Evolutionary conservation across 1,140 invertebrate species (phyloP), one percentile per base, ranked within the genome.

Genomic region (Orius laevigatus): DNA sequence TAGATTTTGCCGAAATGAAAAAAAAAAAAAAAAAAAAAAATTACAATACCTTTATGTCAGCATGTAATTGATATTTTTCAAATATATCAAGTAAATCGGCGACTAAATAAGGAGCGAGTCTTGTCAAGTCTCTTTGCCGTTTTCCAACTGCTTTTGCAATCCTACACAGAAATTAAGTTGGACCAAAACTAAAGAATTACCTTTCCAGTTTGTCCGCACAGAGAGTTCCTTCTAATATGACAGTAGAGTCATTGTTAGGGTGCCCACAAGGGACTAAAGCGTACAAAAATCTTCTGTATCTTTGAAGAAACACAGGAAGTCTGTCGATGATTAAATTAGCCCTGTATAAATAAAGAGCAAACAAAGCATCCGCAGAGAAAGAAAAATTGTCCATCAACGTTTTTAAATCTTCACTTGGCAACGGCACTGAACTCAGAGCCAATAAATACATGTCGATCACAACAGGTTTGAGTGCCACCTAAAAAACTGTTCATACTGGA

Each of bases 31-130:
- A 39, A 39, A 48, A 2, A 53, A 43, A 44, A 41, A 38, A 32
- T 45, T 50, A 5, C n/a, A 33, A 38, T 63, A 70, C 68, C 58
- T 70, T 70, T n/a, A 70, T 52, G 48, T 55, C 58, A 36, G 54
- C 53, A 46, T 63, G 59, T 49, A 69, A 49, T 43, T 56, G 60
- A 19, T 53, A 57, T 53, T 60, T 59, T 16, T 65, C 61, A 58
- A 67, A 64, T 14, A 65, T 57, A 54, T 59, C 53, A 8, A 71
- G 57, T 10, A 70, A 44, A 56, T 69, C 63, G 5, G 65, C 60
- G 47, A 69, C 53, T 11, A 66, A 46, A 48, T 67, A 68, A 8
- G 65, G 56, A 40, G 60, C 58, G 11, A 64, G 41, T 49, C 66
- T 58, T 25, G 53, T 50, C 52, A 68, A 62, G 50, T 66, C 60